Conservation (phyloP, 2,113 vertebrate genomes). For the Paramisgurnus dabryanus region DNA sequence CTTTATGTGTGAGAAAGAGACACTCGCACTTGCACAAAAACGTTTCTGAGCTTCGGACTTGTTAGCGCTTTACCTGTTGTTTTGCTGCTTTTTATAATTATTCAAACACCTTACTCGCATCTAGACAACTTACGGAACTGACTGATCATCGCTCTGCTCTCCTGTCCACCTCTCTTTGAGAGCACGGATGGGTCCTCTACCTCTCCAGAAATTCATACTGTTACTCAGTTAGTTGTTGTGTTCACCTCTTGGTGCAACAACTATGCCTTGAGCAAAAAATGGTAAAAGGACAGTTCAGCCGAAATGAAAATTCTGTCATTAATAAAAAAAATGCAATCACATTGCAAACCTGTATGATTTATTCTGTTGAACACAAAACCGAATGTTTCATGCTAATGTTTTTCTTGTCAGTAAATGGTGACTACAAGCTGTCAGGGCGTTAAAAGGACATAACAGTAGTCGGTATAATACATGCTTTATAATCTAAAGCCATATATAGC, state of each 20-base stretch:
- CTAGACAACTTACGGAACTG: constrained; percentile 31
- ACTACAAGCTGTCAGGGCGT: no score
- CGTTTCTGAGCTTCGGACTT: constrained; percentile 33
- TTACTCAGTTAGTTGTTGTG: constrained; percentile 59
- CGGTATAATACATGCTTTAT: no score
- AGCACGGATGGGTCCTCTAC: constrained; percentile 73
- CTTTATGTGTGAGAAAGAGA: constrained; percentile 72
- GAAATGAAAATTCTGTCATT: not conserved
- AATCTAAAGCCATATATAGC: no score
- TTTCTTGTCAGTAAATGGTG: no score
- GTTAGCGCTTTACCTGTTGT: constrained; percentile 27
- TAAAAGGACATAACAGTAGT: no score
- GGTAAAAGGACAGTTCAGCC: constrained; percentile 38
- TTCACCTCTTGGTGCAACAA: constrained; percentile 75
- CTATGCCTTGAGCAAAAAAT: constrained; percentile 75
- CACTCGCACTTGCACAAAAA: constrained; percentile 60
- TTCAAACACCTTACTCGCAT: constrained; percentile 24
- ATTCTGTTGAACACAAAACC: not conserved
- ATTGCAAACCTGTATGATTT: not conserved
- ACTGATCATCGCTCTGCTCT: constrained; percentile 57
- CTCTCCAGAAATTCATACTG: constrained; percentile 72
- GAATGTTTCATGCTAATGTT: not conserved
- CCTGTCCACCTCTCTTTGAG: constrained; percentile 60
- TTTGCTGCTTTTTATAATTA: constrained; percentile 39
- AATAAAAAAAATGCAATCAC: no score